phyloP scores from a whole-genome alignment of 1,140 invertebrate genomes.

The Meloidogyne exigua region DNA sequence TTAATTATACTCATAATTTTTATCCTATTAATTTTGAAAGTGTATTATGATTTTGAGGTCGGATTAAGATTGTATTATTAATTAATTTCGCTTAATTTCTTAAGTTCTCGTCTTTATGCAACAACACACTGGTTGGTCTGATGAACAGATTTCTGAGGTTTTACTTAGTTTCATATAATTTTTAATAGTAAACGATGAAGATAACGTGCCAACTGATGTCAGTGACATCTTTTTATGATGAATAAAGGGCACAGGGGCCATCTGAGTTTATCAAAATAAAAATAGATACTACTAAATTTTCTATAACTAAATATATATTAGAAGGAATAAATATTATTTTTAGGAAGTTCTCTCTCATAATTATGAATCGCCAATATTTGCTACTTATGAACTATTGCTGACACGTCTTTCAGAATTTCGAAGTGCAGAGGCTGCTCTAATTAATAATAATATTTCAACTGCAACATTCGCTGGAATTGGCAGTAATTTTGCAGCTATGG shows the following conservation, averaged over 20 bases:
- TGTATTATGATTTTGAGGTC: not conserved
- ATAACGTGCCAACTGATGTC: constrained; percentile 17
- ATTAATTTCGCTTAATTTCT: not conserved
- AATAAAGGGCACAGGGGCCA: constrained; percentile 20
- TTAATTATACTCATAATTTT: constrained; percentile 6
- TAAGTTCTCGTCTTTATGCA: constrained; percentile 56
- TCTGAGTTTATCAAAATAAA: constrained; percentile 3
- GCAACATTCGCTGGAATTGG: constrained; percentile 2
- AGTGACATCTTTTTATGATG: not conserved
- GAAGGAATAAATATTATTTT: too few species aligned
- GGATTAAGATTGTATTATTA: too few species aligned
- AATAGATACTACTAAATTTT: too few species aligned
- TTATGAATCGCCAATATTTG: constrained; percentile 56
- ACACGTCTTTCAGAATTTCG: constrained; percentile 48
- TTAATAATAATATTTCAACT: not conserved
- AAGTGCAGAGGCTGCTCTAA: constrained; percentile 21
- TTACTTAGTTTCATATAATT: not conserved
- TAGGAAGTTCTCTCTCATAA: constrained; percentile 54
- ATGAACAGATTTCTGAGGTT: constrained; percentile 60
- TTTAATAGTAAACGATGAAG: not conserved
- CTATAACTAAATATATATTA: too few species aligned
- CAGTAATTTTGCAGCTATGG: constrained; percentile 29
- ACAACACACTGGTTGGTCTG: constrained; percentile 62
- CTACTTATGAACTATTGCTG: constrained; percentile 53
- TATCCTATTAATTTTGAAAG: not conserved